Percentiles rank a stretch among this genome's conserved stretches.
phyloP scores from a whole-genome alignment of 23 tunicate genomes.

The Halocynthia aurantium region DNA sequence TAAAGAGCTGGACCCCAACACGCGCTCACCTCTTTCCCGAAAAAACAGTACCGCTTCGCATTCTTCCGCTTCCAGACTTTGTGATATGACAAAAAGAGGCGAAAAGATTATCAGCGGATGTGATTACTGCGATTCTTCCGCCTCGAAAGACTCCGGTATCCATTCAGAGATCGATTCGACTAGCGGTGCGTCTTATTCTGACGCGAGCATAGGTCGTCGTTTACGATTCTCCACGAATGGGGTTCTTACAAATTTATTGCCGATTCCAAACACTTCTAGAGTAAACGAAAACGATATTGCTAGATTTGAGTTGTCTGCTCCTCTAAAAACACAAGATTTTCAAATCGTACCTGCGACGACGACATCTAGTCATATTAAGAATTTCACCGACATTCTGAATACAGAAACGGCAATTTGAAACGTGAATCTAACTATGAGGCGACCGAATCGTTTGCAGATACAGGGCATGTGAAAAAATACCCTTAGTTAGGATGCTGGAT shows the following conservation, averaged over 20 bases:
- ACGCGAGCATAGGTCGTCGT: constrained; percentile 22
- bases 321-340: constrained; percentile 8
- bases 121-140: constrained; percentile 74
- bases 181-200: constrained; percentile 26
- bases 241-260: not conserved
- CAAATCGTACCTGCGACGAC: not conserved
- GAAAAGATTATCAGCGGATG: not conserved
- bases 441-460: no score
- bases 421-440: no score
- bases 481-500: no score
- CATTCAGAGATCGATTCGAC: constrained; percentile 83
- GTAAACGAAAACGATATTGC: not conserved
- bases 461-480: no score
- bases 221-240: constrained; percentile 7
- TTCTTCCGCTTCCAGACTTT: not conserved
- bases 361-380: no score
- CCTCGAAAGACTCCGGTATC: constrained; percentile 93
- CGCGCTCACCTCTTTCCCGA: constrained; percentile 19
- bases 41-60: constrained; percentile 6
- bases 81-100: not conserved
- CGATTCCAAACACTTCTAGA: not conserved
- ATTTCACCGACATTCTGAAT: not conserved
- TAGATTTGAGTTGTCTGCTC: not conserved
- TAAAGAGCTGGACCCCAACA: not conserved
- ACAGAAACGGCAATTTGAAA: constrained; percentile 7